phyloP scores from a whole-genome alignment of 2,888 invertebrate species.

The Calliphora vomitoria region DNA sequence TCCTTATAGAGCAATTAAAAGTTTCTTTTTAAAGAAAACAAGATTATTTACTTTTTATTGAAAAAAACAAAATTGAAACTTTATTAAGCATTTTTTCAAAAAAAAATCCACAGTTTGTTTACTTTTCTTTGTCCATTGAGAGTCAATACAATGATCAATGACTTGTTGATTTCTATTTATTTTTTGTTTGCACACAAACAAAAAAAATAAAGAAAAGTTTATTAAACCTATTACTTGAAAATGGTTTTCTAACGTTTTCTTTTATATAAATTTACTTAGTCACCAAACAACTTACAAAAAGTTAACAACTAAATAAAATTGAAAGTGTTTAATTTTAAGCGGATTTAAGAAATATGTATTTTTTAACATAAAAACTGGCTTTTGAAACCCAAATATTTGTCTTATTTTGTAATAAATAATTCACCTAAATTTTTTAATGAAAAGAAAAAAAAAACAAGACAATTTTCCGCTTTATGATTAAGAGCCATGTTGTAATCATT shows the following conservation, averaged over 20 bases:
- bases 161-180: constrained; percentile 22
- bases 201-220: constrained; percentile 9
- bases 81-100: neutral
- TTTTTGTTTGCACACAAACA: neutral
- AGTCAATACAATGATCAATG: constrained; percentile 37
- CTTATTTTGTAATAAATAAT: constrained; percentile 3
- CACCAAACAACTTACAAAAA: neutral
- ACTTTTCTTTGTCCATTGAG: constrained; percentile 17
- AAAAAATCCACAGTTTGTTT: constrained; percentile 17
- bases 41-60: constrained; percentile 12
- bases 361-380: neutral
- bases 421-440: constrained; percentile 15
- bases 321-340: constrained; percentile 33
- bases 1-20: constrained; percentile 55
- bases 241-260: neutral
- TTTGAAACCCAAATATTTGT: neutral
- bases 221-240: constrained; percentile 5
- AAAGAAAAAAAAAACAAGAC: neutral
- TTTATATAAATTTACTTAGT: neutral
- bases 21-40: constrained; percentile 23
- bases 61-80: neutral
- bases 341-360: neutral
- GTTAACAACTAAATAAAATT: constrained; percentile 19
- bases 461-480: constrained; percentile 33
- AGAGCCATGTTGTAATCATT: constrained; percentile 11